Conservation (phyloP, 2,797 vertebrate genomes). For the Dendrocincla tyrannina region DNA sequence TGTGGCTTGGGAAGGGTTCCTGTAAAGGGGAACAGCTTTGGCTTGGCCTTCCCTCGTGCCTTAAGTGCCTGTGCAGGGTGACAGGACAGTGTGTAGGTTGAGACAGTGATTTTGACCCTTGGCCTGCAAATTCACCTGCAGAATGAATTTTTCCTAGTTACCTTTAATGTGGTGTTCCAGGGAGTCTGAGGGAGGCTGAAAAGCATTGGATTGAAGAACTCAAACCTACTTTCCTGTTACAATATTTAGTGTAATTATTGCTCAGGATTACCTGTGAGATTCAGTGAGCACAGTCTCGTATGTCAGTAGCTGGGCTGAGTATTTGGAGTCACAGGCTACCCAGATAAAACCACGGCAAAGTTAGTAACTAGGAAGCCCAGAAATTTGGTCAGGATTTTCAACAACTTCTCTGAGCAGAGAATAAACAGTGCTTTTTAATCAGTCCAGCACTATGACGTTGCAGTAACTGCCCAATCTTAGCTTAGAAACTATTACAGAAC, state of each 20-base stretch:
- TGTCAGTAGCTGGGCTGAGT: background rate
- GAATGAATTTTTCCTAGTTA: background rate
- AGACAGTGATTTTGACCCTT: background rate
- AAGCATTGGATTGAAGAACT: background rate
- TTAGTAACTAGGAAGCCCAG: background rate
- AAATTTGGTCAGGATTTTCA: background rate
- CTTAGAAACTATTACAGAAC: background rate
- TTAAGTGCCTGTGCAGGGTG: rapidly evolving
- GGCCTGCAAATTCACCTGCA: rapidly evolving
- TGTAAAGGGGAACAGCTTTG: background rate
- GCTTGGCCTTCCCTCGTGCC: background rate
- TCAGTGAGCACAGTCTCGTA: rapidly evolving
- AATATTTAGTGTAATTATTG: background rate
- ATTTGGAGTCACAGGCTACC: background rate
- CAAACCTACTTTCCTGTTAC: background rate
- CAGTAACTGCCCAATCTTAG: background rate
- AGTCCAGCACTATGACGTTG: background rate
- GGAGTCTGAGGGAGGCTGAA: background rate
- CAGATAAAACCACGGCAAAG: background rate
- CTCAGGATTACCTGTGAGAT: background rate
- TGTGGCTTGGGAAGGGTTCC: background rate
- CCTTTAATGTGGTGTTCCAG: background rate
- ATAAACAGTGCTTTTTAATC: background rate
- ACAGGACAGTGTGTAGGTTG: rapidly evolving
- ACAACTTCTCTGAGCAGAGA: background rate